These are phyloP conservation scores for Nycticebus coucang DNA, from an alignment of 2,113 vertebrate species.

Conservation along the genomic window DNA sequence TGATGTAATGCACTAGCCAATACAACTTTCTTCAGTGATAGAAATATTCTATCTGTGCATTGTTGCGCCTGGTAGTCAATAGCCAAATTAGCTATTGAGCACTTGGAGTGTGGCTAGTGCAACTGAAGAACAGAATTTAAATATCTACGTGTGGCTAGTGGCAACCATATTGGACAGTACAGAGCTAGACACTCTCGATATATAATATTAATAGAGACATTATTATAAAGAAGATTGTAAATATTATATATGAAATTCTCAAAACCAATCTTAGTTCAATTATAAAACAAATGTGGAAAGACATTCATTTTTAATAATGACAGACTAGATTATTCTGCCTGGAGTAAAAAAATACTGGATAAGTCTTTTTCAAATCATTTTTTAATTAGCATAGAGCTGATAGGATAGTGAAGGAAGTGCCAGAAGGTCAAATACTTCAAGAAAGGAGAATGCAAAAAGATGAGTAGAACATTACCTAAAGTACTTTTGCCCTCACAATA, in stretches of 20 bases:
- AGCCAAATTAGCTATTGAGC: background rate
- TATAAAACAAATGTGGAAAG: background rate
- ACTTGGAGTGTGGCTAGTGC: background rate
- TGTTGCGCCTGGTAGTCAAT: background rate
- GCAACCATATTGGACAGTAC: background rate
- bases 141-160: background rate
- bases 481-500: background rate
- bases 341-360: background rate
- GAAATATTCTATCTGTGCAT: background rate
- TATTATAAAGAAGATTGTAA: background rate
- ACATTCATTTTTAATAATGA: constrained; percentile 15
- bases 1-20: constrained; percentile 21
- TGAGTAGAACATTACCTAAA: background rate
- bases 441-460: background rate
- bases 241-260: constrained; percentile 32
- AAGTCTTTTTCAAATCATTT: background rate
- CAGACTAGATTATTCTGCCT: background rate
- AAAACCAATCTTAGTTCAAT: constrained; percentile 20
- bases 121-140: constrained; percentile 15
- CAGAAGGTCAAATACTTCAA: background rate
- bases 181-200: background rate
- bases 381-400: background rate
- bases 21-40: background rate
- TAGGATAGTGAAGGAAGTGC: background rate
- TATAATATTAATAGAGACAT: constrained; percentile 24